Conservation (phyloP, 2,888 invertebrate genomes). For the Leptopterna dolabrata region DNA sequence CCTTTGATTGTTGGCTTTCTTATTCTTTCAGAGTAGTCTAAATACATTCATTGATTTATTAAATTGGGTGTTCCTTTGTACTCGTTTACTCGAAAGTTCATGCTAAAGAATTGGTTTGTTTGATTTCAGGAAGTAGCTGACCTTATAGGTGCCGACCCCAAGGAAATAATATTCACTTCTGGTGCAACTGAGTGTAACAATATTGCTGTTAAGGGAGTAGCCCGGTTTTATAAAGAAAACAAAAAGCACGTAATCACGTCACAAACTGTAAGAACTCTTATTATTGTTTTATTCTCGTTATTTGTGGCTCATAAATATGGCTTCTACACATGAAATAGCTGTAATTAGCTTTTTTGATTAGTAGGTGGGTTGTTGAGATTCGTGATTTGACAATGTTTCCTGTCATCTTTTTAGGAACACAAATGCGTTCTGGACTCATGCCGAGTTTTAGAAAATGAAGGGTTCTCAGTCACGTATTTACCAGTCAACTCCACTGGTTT, state of each 20-base stretch:
- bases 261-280: constrained; percentile 82
- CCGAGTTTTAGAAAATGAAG: constrained; percentile 92
- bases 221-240: constrained; percentile 90
- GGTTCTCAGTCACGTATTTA: constrained; percentile 93
- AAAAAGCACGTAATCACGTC: constrained; percentile 97
- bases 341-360: not conserved
- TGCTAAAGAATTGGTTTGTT: too few species aligned
- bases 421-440: constrained; percentile 99
- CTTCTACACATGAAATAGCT: too few species aligned
- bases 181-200: constrained; percentile 99
- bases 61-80: too few species aligned
- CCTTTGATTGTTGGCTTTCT: too few species aligned
- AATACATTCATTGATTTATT: too few species aligned
- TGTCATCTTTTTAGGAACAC: constrained; percentile 81
- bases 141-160: constrained; percentile 94
- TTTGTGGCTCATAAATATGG: too few species aligned
- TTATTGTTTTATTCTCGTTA: not conserved
- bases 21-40: too few species aligned
- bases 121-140: constrained; percentile 80
- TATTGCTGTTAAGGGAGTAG: constrained; percentile 96
- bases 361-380: not conserved
- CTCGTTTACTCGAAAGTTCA: too few species aligned
- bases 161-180: constrained; percentile 98
- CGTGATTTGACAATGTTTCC: too few species aligned
- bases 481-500: constrained; percentile 90